These are phyloP conservation scores for Mesaphorura yosii DNA, from an alignment of 1,140 invertebrate species.

Conservation along the genomic window DNA sequence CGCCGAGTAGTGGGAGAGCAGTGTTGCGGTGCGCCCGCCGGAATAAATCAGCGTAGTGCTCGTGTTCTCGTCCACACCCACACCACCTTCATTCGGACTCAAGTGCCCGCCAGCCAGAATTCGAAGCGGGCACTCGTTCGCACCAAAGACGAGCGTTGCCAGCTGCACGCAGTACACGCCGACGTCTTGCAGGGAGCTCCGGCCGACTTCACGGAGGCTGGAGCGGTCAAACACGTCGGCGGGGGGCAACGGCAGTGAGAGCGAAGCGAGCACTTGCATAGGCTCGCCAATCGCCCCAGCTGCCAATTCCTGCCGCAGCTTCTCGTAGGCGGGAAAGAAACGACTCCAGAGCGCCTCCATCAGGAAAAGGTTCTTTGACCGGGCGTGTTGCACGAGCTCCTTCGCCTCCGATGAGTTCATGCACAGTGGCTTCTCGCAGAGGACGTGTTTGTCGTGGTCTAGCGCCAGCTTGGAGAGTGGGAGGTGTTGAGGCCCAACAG, in stretches of 20 bases:
- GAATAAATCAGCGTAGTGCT: conserved; percentile 52
- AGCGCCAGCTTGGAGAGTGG: conserved; percentile 36
- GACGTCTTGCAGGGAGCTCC: conserved; percentile 66
- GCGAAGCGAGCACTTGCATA: conserved; percentile 50
- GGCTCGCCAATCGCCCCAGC: conserved; percentile 58
- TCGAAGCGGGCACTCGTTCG: conserved; percentile 48
- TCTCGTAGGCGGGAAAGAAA: conserved; percentile 61
- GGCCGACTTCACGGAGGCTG: conserved; percentile 50
- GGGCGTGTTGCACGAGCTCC: conserved; percentile 31
- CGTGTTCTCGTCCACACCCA: conserved; percentile 57
- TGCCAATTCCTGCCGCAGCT: conserved; percentile 45
- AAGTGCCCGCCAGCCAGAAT: conserved; percentile 48
- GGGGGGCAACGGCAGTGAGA: conserved; percentile 49
- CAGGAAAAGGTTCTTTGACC: conserved; percentile 34
- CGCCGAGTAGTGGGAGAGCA: conserved; percentile 44
- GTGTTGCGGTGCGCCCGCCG: conserved; percentile 49
- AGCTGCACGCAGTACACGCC: conserved; percentile 73
- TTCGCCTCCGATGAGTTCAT: conserved; percentile 35
- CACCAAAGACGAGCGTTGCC: conserved; percentile 53
- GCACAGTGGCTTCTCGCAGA: conserved; percentile 44
- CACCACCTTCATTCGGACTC: conserved; percentile 51
- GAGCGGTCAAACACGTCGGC: conserved; percentile 15
- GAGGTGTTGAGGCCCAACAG: conserved; percentile 38
- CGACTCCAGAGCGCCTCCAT: conserved; percentile 61
- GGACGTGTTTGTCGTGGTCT: conserved; percentile 40